These are phyloP conservation scores for Protophormia terraenovae DNA, from an alignment of 2,888 invertebrate species.

Conservation along the genomic window DNA sequence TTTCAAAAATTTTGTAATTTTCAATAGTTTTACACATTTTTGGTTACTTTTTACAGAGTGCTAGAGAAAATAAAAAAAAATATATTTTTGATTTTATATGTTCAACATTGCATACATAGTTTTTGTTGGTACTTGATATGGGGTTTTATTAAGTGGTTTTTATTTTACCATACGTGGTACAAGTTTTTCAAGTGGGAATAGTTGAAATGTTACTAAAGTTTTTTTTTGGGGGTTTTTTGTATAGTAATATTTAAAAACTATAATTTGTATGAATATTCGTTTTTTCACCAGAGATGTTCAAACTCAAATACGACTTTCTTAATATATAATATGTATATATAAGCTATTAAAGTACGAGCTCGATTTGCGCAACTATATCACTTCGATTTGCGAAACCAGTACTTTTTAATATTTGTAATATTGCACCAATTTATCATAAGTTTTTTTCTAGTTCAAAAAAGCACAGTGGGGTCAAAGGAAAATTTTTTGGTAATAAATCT, in stretches of 20 bases:
- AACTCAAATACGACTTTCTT: no score
- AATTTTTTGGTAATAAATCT: no score
- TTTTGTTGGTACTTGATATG: constrained; percentile 42
- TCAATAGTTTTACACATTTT: constrained; percentile 60
- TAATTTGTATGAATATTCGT: background rate
- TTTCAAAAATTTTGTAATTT: constrained; percentile 41
- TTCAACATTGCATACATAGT: constrained; percentile 55
- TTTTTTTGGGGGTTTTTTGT: background rate
- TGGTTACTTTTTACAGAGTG: constrained; percentile 38
- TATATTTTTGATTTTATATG: constrained; percentile 45
- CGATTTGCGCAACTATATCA: no score
- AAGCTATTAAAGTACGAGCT: no score
- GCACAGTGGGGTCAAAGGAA: no score
- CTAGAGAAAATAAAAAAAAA: constrained; percentile 1
- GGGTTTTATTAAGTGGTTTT: constrained; percentile 46
- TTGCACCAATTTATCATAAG: no score
- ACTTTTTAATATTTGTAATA: no score
- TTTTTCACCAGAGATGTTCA: background rate
- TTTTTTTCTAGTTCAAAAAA: no score
- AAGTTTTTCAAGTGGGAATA: constrained; percentile 46
- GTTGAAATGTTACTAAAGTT: constrained; percentile 28
- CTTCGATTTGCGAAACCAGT: no score
- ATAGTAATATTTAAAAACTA: background rate
- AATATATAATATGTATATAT: no score
- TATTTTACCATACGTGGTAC: constrained; percentile 31